These are phyloP conservation scores for Camponotus pennsylvanicus DNA, from an alignment of 1,140 invertebrate genomes.

Conservation along the genomic window DNA sequence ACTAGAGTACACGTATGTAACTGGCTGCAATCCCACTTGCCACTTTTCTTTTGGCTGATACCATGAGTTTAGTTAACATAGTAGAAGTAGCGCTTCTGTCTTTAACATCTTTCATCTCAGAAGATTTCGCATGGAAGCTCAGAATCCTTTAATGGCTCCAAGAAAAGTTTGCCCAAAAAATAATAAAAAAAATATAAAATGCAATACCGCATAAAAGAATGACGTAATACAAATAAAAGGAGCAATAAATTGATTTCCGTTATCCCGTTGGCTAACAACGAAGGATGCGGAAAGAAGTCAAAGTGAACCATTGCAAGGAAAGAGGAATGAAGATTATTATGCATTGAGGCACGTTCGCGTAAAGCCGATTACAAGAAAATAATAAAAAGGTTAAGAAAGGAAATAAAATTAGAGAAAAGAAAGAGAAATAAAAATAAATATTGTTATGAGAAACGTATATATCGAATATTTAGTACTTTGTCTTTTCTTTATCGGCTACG, in stretches of 20 bases:
- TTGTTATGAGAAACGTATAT: background rate
- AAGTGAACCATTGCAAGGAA: slow-evolving; percentile 25
- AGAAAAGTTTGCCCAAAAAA: slow-evolving; percentile 11
- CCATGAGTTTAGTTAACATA: background rate
- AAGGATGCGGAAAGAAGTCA: slow-evolving; percentile 2
- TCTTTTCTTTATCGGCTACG: background rate
- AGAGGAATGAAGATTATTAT: slow-evolving; percentile 29
- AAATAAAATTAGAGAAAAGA: slow-evolving; percentile 28
- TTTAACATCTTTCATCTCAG: background rate
- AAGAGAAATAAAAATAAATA: slow-evolving; percentile 31
- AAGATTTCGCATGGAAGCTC: background rate
- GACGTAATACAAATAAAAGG: slow-evolving; percentile 24
- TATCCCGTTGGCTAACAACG: slow-evolving; percentile 55
- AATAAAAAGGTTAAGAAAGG: slow-evolving; percentile 21
- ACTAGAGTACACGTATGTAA: background rate
- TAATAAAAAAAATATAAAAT: background rate
- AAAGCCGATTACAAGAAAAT: slow-evolving; percentile 33
- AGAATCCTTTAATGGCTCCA: background rate
- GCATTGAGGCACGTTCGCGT: background rate
- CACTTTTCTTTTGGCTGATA: slow-evolving; percentile 45
- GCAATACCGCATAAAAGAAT: background rate
- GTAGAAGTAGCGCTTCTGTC: background rate
- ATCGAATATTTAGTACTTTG: background rate
- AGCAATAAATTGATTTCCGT: slow-evolving; percentile 57
- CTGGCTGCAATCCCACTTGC: background rate